Evolutionary conservation across 2,797 vertebrate genomes (phyloP).

Genomic region (Myotis pilosus): DNA sequence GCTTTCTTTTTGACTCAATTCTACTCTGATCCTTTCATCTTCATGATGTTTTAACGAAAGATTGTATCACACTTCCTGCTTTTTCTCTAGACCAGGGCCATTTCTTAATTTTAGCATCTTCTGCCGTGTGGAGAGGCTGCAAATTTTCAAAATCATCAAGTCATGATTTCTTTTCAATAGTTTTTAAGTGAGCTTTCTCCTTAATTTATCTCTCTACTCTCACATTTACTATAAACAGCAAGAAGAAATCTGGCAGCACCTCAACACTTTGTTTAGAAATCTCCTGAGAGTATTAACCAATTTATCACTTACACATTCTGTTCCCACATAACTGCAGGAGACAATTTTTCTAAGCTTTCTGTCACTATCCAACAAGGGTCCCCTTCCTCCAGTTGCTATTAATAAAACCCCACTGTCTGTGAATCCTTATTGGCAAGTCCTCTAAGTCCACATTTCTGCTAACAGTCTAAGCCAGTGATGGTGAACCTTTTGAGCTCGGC

Average conservation of each 20-base stretch:
- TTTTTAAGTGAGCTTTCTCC: neutral
- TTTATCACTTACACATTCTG: neutral
- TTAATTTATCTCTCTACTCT: neutral
- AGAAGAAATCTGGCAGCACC: neutral
- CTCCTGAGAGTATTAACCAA: neutral
- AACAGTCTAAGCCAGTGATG: neutral
- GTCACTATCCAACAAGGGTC: neutral
- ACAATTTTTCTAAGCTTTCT: neutral
- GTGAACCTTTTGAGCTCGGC: no score
- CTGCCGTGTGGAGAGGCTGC: neutral
- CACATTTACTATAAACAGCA: neutral
- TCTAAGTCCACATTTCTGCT: neutral
- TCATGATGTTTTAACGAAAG: neutral
- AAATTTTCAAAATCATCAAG: slow-evolving; percentile 39
- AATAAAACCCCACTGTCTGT: neutral
- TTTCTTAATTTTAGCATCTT: slow-evolving; percentile 41
- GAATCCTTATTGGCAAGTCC: neutral
- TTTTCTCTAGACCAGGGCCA: neutral
- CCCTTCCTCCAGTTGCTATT: neutral
- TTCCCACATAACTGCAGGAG: neutral
- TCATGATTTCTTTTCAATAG: neutral
- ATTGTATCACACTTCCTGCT: neutral
- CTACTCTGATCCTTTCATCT: neutral
- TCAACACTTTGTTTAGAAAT: neutral
- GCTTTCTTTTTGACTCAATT: neutral